Conservation (phyloP, 2,797 vertebrate species). For the Morelia viridis region DNA sequence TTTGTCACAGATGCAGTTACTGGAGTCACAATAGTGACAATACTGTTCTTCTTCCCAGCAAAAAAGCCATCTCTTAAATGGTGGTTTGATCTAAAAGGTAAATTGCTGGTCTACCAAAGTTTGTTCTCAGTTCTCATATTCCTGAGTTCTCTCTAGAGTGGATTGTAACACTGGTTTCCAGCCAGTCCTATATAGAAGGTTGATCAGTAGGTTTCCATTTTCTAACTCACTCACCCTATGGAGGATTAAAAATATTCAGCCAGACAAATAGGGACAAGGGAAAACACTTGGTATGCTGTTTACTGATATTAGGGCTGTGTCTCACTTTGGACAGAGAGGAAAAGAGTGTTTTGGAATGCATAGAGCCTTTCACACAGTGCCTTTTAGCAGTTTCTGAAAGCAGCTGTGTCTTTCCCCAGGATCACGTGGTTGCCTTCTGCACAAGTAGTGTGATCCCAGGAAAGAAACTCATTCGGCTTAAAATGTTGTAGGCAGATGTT, state of each 20-base stretch:
- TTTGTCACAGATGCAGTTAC: constrained; percentile 94
- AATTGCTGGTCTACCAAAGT: constrained; percentile 38
- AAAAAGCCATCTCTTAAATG: constrained; percentile 89
- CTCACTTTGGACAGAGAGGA: neutral
- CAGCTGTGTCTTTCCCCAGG: neutral
- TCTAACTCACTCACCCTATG: neutral
- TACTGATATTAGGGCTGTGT: neutral
- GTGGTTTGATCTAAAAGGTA: constrained; percentile 93
- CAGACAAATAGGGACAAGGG: neutral
- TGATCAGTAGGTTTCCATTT: neutral
- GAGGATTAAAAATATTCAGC: neutral
- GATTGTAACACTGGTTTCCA: neutral
- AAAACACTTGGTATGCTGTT: neutral
- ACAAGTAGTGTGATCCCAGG: neutral
- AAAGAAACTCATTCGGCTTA: neutral
- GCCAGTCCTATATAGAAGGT: neutral
- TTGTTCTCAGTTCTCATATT: neutral
- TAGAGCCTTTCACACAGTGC: neutral
- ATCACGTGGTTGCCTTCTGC: neutral
- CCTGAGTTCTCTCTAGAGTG: neutral
- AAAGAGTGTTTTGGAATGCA: neutral
- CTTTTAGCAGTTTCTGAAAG: neutral
- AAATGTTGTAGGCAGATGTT: neutral
- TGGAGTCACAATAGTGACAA: constrained; percentile 86
- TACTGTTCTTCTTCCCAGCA: constrained; percentile 96